Percentiles rank a stretch among this genome's conserved stretches.
Evolutionary conservation across 1,140 invertebrate genomes (phyloP).

Genomic region (Metaphire vulgaris): DNA sequence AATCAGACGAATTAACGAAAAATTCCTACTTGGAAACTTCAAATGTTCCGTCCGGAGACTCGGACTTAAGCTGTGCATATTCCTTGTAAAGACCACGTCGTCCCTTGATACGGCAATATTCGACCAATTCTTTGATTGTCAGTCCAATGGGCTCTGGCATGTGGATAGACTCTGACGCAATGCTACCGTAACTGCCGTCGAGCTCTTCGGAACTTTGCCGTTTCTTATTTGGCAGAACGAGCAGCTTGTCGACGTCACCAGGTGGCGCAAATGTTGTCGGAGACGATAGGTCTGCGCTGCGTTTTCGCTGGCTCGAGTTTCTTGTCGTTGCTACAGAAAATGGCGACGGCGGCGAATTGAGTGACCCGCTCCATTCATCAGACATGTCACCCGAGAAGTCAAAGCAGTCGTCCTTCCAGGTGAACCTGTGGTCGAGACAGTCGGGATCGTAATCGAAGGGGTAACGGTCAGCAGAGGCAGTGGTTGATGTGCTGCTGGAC

Average conservation of each 20-base stretch:
- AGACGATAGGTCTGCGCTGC: neutral
- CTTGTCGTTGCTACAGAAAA: neutral
- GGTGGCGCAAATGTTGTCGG: neutral
- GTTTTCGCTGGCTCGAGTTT: constrained; percentile 1
- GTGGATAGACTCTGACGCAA: constrained; percentile 43
- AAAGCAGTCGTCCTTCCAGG: neutral
- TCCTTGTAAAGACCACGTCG: constrained; percentile 73
- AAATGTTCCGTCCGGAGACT: constrained; percentile 70
- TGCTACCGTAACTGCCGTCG: neutral
- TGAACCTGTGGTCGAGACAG: neutral
- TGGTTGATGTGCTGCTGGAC: constrained; percentile 27
- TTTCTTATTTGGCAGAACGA: neutral
- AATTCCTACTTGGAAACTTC: constrained; percentile 47
- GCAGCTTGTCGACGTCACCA: neutral
- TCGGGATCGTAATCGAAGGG: constrained; percentile 10
- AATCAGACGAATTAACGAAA: neutral
- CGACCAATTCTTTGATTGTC: constrained; percentile 69
- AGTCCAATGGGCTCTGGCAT: constrained; percentile 54
- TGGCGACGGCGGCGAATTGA: constrained; percentile 61
- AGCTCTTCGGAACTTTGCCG: neutral
- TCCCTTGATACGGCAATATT: constrained; percentile 66
- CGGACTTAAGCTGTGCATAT: constrained; percentile 69
- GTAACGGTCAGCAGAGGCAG: constrained; percentile 25
- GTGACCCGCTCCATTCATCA: constrained; percentile 23
- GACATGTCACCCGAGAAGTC: neutral